Evolutionary conservation across 2,888 invertebrate species (phyloP), one percentile per base, ranked within the genome.

Genomic region (Masnerella sp.): DNA sequence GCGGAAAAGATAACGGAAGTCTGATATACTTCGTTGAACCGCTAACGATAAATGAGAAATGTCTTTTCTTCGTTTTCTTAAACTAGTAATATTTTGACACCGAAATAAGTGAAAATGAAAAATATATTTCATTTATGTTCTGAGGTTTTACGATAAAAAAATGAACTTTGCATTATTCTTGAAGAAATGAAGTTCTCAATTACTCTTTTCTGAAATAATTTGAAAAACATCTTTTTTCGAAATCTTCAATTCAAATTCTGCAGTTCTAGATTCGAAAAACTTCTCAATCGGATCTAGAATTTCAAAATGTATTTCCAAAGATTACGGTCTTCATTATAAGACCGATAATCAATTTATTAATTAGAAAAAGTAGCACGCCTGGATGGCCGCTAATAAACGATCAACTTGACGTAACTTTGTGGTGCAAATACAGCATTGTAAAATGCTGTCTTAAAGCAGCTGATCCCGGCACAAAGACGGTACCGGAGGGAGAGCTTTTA

Each of bases 11-110:
- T 86, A 86, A 85, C 85, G 84, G 85, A 85, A 84, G 80, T 77
- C 76, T 74, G 85, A 85, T 84, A 85, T 80, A 67, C 68, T 54
- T 51, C 49, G 71, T 75, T 77, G 69, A 81, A 78, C 82, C 79
- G 78, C 80, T 69, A 78, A 83, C 84, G 83, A 86, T 86, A 87
- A 86, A 87, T 86, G 85, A 87, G 87, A 86, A 86, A 86, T 86
- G 85, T 85, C 85, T 85, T 83, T 84, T 78, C 78, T 61, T 28
- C 56, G 12, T 42, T 32, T 61, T 72, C 61, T 49, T 61, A 61
- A 22, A 30, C 58, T 15, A n/a, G 11, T 12, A 2, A 11, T 36
- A 52, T 51, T 52, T 20, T 32, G 61, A 54, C 59, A 52, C 40
- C 18, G n/a, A n/a, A n/a, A n/a, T n/a, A n/a, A n/a, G n/a, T n/a